Evolutionary conservation across 2,113 vertebrate species (phyloP), one percentile per base, ranked within the genome.

Genomic region (Oreochromis aureus): DNA sequence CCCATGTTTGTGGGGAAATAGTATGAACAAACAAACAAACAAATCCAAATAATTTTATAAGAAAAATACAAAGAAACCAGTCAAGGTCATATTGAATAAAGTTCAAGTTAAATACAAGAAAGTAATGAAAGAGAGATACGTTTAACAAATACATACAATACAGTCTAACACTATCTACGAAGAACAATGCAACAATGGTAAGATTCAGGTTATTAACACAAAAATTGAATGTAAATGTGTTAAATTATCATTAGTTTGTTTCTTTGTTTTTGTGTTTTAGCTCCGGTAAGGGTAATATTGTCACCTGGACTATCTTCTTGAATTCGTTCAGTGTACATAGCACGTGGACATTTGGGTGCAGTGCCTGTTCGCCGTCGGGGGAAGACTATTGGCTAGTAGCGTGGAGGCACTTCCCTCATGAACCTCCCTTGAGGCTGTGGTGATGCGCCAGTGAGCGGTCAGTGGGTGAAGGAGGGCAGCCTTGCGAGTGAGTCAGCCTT

Each of bases 361-460:
- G 12, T 19, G 4, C 12, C 54, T 13, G 30, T 7, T 71, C 73
- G 13, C 16, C 30, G 3, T n/a, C 46, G n/a, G 24, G 24, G 32
- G 56, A 39, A 32, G 4, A 56, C 83, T 34, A 91, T 91, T 92
- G 92, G 91, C 27, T 46, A 7, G 80, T 10, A 46, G 46, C 2
- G 73, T 15, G 46, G 59, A 81, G 90, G 87, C 86, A 86, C 92
- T 66, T 91, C 94, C 89, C 80, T n/a, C 84, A 3, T 5, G 46
- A 6, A 16, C 83, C 80, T 88, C 89, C 83, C 80, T 59, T 59
- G 5, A 76, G 6, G 39, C 19, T 6, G 80, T 6, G 27, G 66
- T 82, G 88, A 87, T 56, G 84, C 61, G 5, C 90, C 91, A 86
- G 54, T 15, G 66, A 46, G 79, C 86, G 79, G 81, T 63, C 87